Evolutionary conservation across 2,888 invertebrate genomes (phyloP).

Genomic region (Synanthedon tipuliformis): DNA sequence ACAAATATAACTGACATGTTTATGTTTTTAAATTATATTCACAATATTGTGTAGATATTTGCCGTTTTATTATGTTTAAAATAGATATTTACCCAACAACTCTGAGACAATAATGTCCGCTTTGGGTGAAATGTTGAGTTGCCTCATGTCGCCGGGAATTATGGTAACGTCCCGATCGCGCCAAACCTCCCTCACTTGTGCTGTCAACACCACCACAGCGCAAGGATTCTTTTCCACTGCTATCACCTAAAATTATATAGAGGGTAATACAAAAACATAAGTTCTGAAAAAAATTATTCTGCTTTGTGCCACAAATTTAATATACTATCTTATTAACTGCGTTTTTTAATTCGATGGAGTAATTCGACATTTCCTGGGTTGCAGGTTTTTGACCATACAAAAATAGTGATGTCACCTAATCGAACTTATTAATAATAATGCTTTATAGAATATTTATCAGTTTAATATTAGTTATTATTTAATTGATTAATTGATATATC

Average conservation of each 20-base stretch:
- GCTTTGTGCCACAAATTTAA: no score
- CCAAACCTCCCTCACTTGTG: constrained; percentile 84
- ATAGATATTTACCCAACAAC: constrained; percentile 75
- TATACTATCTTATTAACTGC: no score
- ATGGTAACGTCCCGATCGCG: constrained; percentile 78
- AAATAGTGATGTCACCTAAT: no score
- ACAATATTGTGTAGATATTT: background rate
- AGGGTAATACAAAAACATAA: no score
- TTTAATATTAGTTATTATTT: no score
- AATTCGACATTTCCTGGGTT: no score
- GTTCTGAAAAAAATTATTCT: no score
- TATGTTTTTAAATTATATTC: background rate
- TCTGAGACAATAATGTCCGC: constrained; percentile 98
- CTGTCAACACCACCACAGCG: constrained; percentile 86
- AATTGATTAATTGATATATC: no score
- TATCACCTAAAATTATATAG: constrained; percentile 68
- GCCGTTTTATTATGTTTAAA: background rate
- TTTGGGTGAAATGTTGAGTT: constrained; percentile 82
- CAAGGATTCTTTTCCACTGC: constrained; percentile 99
- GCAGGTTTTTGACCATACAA: no score
- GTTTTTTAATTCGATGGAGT: no score
- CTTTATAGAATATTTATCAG: no score
- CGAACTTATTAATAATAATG: no score
- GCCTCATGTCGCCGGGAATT: constrained; percentile 88
- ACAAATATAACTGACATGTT: background rate